Base-by-base conservation (phyloP, 2,888 invertebrate species). In the Sinohyriopsis cumingii region DNA sequence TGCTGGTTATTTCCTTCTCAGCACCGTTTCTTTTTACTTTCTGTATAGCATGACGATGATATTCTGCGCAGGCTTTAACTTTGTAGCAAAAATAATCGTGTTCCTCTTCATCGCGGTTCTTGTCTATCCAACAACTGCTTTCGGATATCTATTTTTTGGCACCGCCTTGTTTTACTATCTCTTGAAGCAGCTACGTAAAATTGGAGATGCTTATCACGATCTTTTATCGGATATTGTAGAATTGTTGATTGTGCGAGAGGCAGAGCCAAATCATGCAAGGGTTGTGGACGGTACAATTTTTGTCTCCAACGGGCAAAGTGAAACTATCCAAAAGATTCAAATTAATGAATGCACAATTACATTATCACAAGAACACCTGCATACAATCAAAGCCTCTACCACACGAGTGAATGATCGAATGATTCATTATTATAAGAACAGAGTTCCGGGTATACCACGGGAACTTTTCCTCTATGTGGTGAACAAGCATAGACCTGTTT, bases 101-200 rank as follows among this genome's bases (percentile, higher is more conserved):
- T 71, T 69, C 56, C 53, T 69, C 28, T 71, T 68, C 20, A 22
- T 75, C 22, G 63, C 74, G 2, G 67, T 59, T 19, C 53, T 75
- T 15, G 56, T 75, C 5, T 75, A 69, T 18, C 74, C 74, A 5
- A 53, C 71, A 1, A 54, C 54, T 20, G 56, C 74, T 18, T 75
- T 75, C 45, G 74, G 71, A 12, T 75, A 71, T 59, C 61, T 75
- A 28, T 75, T 75, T 25, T 75, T 75, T 53, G 67, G 59, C 18
- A 59, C 69, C 5, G 67, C 56, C 7, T 54, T 71, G 5, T 15
- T 69, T 2, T 75, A 75, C 25, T 75, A 75, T 33, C 59, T 71
- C 5, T 55, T 69, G 25, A 68, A 67, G 19, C 66, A 60, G 24
- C 53, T 75, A 4, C 15, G 33, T 5, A 62, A 33, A 0, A 62